These are phyloP conservation scores for Ridgeia piscesae DNA, from an alignment of 1,140 invertebrate species.

Conservation along the genomic window DNA sequence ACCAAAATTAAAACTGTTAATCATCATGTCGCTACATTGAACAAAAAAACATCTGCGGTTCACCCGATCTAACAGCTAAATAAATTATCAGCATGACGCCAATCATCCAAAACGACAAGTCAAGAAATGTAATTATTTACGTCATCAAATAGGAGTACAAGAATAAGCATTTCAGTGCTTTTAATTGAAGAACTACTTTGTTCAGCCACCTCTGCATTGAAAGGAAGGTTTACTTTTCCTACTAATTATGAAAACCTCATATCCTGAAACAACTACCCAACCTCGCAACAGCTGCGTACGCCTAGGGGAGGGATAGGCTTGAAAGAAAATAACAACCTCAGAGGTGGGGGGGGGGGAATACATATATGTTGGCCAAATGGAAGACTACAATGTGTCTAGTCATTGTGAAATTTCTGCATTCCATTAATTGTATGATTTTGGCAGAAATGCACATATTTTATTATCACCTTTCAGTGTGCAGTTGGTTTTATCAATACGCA, in stretches of 20 bases:
- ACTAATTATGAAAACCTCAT: neutral
- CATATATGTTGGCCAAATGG: neutral
- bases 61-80: neutral
- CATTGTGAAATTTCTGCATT: too few species aligned
- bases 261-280: neutral
- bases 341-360: neutral
- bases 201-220: neutral
- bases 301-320: neutral
- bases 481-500: too few species aligned
- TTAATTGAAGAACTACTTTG: neutral
- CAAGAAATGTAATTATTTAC: neutral
- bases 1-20: neutral
- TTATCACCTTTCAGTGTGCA: too few species aligned
- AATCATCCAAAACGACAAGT: neutral
- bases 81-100: neutral
- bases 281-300: neutral
- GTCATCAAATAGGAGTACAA: neutral
- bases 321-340: neutral
- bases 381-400: too few species aligned
- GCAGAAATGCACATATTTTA: too few species aligned
- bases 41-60: slow-evolving; percentile 22
- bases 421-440: too few species aligned
- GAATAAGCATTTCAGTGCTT: neutral
- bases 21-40: neutral
- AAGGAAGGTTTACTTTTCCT: neutral